Conservation (phyloP, 35 echinoderm and acorn worm genomes). For the Heliocidaris erythrogramma region DNA sequence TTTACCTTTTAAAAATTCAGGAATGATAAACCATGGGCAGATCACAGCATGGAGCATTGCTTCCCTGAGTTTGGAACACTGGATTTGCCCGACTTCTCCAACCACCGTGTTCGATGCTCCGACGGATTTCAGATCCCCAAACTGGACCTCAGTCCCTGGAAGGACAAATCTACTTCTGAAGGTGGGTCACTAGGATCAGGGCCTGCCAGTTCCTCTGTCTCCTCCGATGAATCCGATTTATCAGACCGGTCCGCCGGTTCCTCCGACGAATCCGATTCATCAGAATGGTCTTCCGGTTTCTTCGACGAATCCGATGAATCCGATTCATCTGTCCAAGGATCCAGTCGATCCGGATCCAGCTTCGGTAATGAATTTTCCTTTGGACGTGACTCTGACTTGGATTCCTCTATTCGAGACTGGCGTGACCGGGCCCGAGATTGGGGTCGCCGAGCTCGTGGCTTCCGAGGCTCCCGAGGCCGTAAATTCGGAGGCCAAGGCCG, state of each 20-base stretch:
- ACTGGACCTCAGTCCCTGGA: neutral
- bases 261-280: no score
- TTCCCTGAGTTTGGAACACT: neutral
- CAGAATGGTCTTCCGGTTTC: no score
- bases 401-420: neutral
- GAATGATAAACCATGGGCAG: neutral
- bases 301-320: slow-evolving; percentile 2
- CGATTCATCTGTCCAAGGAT: neutral
- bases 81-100: neutral
- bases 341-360: neutral
- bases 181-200: neutral
- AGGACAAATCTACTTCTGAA: neutral
- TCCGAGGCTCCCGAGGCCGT: no score
- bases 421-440: neutral
- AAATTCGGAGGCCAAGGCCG: neutral
- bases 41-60: neutral
- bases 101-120: neutral
- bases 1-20: neutral
- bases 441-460: neutral
- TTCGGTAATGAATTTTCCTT: neutral
- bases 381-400: neutral
- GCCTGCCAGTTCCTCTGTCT: neutral
- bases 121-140: neutral
- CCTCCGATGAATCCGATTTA: neutral
- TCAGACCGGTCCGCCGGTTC: neutral